A percentile compares a stretch with the other conserved stretches of the same genome.
phyloP scores from a whole-genome alignment of 2,797 vertebrate species.

The Lateolabrax maculatus region DNA sequence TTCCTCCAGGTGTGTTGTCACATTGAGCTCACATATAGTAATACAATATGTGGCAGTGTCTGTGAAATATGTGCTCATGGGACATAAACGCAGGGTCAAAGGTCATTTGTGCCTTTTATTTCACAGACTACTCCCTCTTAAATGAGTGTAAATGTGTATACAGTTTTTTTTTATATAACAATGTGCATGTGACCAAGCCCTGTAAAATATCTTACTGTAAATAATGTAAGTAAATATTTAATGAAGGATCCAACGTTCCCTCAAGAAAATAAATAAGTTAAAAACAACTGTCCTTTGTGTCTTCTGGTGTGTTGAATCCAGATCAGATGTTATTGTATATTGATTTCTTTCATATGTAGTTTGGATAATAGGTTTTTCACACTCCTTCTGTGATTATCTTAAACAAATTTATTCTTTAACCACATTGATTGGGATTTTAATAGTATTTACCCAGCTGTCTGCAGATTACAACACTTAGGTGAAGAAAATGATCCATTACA shows the following conservation, averaged over 20 bases:
- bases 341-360: not conserved
- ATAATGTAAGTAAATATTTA: slow-evolving; percentile 88
- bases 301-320: slow-evolving; percentile 17
- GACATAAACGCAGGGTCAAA: slow-evolving; percentile 80
- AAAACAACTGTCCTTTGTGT: slow-evolving; percentile 30
- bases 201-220: slow-evolving; percentile 84
- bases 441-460: slow-evolving; percentile 30
- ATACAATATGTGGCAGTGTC: slow-evolving; percentile 41
- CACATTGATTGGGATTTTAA: not conserved
- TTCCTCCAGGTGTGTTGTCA: slow-evolving; percentile 30
- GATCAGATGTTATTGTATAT: slow-evolving; percentile 2
- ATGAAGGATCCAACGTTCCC: slow-evolving; percentile 73
- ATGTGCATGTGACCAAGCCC: slow-evolving; percentile 81
- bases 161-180: slow-evolving; percentile 71
- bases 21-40: slow-evolving; percentile 33
- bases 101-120: slow-evolving; percentile 85
- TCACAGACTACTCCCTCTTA: slow-evolving; percentile 79
- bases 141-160: slow-evolving; percentile 84
- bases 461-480: slow-evolving; percentile 26
- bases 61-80: slow-evolving; percentile 56
- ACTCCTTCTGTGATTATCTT: not conserved
- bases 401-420: not conserved
- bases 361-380: not conserved
- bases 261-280: slow-evolving; percentile 75
- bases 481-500: slow-evolving; percentile 1